Evolutionary conservation across 2,113 vertebrate genomes (phyloP), one percentile per base, ranked within the genome.

Genomic region (Gulo gulo): DNA sequence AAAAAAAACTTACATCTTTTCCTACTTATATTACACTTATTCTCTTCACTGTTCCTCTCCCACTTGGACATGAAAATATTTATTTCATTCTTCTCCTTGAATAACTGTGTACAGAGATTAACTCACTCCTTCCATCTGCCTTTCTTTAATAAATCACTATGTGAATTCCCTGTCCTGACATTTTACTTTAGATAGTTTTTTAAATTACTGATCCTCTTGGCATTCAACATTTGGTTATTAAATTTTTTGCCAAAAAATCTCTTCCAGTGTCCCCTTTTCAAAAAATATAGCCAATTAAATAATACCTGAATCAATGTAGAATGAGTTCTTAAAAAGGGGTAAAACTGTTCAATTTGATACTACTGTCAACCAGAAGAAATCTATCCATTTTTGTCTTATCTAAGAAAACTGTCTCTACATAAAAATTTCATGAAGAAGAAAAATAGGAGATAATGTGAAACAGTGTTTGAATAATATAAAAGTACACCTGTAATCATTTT

Each of bases 221-320:
- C 82, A 97, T 97, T 97, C 74, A 95, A 96, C 93, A 87, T 95
- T 89, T 95, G 95, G 95, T 97, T 95, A 91, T 71, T 95, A 91
- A 96, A 93, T 45, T 95, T 96, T 92, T 98, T 93, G 97, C 83
- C 55, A 95, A 98, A 96, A 84, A 74, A 95, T 3, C 26, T 82
- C 31, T 29, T 21, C 93, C 52, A 95, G 52, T 97, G 79, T 20
- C 69, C 57, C 39, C 42, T 88, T 96, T 79, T 36, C 26, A 89
- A 88, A 96, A 24, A 39, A 84, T 39, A 93, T 26, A 81, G 36
- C 50, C 65, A 97, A 96, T 80, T 91, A 83, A 93, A 92, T 39
- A 83, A 15, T 31, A 4, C 67, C 90, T 63, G 57, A 97, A 96
- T 78, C 97, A 98, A 97, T 18, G 34, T 1, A 93, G 76, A 45